These are phyloP conservation scores for Oreocharis arfaki DNA, from an alignment of 2,113 vertebrate genomes.

Conservation along the genomic window DNA sequence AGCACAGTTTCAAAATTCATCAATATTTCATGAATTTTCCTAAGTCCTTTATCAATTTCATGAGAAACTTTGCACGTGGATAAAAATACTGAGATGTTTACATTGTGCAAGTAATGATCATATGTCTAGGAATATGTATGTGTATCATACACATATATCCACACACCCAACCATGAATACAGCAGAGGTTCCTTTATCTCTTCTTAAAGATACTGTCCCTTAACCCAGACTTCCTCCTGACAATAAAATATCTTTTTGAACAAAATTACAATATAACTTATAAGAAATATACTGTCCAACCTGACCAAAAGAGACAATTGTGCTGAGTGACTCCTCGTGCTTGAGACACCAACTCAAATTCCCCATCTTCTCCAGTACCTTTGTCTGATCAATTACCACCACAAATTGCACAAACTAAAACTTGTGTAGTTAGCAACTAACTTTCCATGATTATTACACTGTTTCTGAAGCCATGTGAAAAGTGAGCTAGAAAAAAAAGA, in stretches of 20 bases:
- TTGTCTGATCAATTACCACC: background rate
- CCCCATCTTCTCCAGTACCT: background rate
- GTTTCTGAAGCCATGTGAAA: background rate
- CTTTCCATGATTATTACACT: background rate
- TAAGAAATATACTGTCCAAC: background rate
- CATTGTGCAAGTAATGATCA: background rate
- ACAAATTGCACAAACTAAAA: background rate
- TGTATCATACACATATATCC: background rate
- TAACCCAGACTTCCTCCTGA: background rate
- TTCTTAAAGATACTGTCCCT: background rate
- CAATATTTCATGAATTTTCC: background rate
- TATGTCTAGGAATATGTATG: accelerated
- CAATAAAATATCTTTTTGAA: background rate
- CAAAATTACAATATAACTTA: background rate
- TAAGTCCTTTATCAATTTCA: background rate
- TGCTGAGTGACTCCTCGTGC: background rate
- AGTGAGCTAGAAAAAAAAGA: background rate
- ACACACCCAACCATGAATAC: background rate
- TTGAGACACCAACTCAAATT: background rate
- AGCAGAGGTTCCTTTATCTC: background rate
- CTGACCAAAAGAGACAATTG: background rate
- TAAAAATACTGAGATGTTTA: background rate
- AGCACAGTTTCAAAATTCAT: background rate
- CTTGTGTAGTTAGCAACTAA: background rate
- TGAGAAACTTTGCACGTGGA: background rate